Evolutionary conservation across 2,113 vertebrate species (phyloP).

Genomic region (Aramus guarauna): DNA sequence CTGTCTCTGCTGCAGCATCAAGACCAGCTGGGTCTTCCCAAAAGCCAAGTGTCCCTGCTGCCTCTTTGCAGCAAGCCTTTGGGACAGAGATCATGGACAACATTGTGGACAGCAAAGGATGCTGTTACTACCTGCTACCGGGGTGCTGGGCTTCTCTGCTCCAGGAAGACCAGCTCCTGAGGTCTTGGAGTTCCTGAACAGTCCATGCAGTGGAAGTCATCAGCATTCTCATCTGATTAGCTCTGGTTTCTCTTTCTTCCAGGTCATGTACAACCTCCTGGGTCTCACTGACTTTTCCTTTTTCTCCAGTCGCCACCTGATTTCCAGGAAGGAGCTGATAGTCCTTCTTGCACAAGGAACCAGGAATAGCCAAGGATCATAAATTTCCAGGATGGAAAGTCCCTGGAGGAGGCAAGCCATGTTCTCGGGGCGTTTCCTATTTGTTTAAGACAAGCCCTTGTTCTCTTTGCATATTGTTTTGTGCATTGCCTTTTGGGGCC

Average conservation of each 20-base stretch:
- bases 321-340: neutral
- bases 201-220: neutral
- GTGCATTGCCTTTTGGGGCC: neutral
- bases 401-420: neutral
- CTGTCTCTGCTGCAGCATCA: neutral
- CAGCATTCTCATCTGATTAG: neutral
- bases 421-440: neutral
- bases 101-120: neutral
- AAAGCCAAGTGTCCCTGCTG: neutral
- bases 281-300: neutral
- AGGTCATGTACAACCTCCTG: neutral
- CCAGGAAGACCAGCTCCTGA: neutral
- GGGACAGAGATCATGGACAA: neutral
- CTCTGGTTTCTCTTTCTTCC: neutral
- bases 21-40: neutral
- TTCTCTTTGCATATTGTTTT: neutral
- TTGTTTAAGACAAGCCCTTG: neutral
- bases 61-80: neutral
- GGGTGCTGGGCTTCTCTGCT: neutral
- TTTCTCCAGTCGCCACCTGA: neutral
- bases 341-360: neutral
- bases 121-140: neutral
- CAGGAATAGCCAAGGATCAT: neutral
- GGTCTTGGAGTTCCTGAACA: neutral
- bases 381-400: neutral